Evolutionary conservation across 2,797 vertebrate genomes (phyloP), one percentile per base, ranked within the genome.

Genomic region (Rhinophrynus dorsalis): DNA sequence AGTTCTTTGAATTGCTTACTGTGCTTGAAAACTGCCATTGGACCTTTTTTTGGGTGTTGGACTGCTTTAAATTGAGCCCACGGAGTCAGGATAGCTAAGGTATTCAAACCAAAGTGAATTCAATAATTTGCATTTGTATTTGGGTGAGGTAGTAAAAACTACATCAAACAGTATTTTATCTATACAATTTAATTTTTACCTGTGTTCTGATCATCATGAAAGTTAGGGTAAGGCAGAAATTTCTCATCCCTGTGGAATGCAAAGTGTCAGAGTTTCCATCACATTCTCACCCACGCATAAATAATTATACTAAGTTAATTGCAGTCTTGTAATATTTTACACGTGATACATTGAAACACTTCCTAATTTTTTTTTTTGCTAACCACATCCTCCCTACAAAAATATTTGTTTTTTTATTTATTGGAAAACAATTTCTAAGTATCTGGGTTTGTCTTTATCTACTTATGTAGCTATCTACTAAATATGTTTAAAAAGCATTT

Each of bases 231-330:
- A 56, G 59, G 40, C 54, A 45, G 17, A 5, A 18, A n/a, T 20
- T 56, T 20, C 29, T 71, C 50, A 71, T 35, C 1, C 15, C 10
- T 27, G 51, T 62, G 68, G 68, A 48, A 71, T 71, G 50, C 40
- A 30, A 57, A 71, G 4, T 23, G 40, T 63, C 68, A 71, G 11
- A 27, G 12, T 6, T 48, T 18, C 38, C 26, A 54, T 45, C 35
- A 58, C 37, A 47, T 6, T 47, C n/a, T 32, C 5, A 20, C 21
- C 17, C 38, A 55, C 50, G 7, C 35, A 52, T 15, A 23, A 52
- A 71, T 71, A 71, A 71, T 70, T 70, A 63, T 26, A 35, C 21
- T 33, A 23, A 55, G 29, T 11, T 45, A 62, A 62, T 45, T 63
- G 23, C 58, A 33, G 32, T 6, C 55, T 30, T 38, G 3, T 21